Base-by-base conservation (phyloP, 2,888 invertebrate genomes). In the Syritta pipiens region DNA sequence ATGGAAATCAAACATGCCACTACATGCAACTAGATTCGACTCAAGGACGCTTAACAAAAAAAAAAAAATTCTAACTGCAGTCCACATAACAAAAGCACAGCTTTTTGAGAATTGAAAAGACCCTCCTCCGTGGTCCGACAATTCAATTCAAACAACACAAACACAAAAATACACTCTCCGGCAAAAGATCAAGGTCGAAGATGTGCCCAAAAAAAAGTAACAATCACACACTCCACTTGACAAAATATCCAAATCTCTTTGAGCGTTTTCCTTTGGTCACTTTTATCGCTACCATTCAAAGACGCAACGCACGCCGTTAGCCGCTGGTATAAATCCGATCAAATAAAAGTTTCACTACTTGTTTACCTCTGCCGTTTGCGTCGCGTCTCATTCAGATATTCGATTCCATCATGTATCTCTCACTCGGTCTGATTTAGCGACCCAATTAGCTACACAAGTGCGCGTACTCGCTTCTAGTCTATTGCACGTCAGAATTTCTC, bases 401-500 rank as follows among this genome's bases (percentile, higher is more conserved):
- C 22, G 26, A 69, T 69, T 69, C 51, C 30, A 69, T 42, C 51
- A 35, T 17, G 49, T 10, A 42, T 28, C 30, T 40, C 44, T n/a
- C n/a, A n/a, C n/a, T 19, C 22, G 37, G 69, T 59, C 46, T 48
- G 63, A 51, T 65, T 59, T 53, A 59, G 28, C 55, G 76, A 77
- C 76, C 76, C 53, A 77, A 77, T 77, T 77, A 59, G 4, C n/a
- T 6, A 40, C 37, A 12, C 49, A 51, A 68, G 35, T 59, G 51
- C 12, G 17, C 42, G 30, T 42, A 37, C 17, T 37, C 37, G 17
- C 17, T 37, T 37, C 17, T 44, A n/a, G 35, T 20, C 32, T 40
- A 65, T n/a, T 60, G 46, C 40, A 59, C 19, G 44, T 65, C 53
- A 60, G 55, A 77, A 77, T 77, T 77, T 77, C 77, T 77, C 77